These are phyloP conservation scores for Hedychridium roseum DNA, from an alignment of 2,888 invertebrate species.

Conservation along the genomic window DNA sequence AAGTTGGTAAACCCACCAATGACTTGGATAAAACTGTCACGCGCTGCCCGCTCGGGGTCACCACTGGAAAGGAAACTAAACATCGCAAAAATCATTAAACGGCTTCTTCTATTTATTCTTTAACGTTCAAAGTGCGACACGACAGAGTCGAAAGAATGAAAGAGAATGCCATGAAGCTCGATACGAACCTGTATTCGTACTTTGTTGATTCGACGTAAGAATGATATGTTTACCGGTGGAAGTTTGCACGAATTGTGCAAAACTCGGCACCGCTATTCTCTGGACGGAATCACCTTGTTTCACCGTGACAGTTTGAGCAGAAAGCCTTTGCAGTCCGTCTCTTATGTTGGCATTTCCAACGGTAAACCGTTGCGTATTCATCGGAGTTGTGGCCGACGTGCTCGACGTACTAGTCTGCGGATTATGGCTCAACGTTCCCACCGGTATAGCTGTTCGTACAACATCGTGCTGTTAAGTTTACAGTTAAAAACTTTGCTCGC, in stretches of 20 bases:
- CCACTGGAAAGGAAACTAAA: conserved; percentile 60
- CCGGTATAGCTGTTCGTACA: conserved; percentile 65
- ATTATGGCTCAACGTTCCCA: conserved; percentile 60
- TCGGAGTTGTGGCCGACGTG: conserved; percentile 46
- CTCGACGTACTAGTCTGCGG: conserved; percentile 49
- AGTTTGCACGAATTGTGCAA: conserved; percentile 77
- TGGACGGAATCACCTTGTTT: conserved; percentile 61
- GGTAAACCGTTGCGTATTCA: conserved; percentile 61
- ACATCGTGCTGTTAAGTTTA: too few species aligned
- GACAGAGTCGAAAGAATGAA: conserved; percentile 7
- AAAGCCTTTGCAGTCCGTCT: conserved; percentile 53
- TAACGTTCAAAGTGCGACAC: neutral
- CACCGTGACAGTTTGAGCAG: conserved; percentile 58
- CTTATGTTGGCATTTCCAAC: conserved; percentile 53
- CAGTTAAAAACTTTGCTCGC: too few species aligned
- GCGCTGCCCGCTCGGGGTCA: conserved; percentile 68
- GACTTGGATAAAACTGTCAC: conserved; percentile 69
- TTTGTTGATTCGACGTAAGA: conserved; percentile 66
- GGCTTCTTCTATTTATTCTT: too few species aligned
- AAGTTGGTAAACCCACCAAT: conserved; percentile 62
- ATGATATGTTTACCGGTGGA: conserved; percentile 75
- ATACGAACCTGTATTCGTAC: conserved; percentile 54
- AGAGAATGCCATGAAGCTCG: conserved; percentile 7
- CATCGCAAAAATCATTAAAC: conserved; percentile 9
- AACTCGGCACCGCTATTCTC: conserved; percentile 58